Evolutionary conservation across 1,140 invertebrate genomes (phyloP), one percentile per base, ranked within the genome.

Genomic region (Drosophila orosa): DNA sequence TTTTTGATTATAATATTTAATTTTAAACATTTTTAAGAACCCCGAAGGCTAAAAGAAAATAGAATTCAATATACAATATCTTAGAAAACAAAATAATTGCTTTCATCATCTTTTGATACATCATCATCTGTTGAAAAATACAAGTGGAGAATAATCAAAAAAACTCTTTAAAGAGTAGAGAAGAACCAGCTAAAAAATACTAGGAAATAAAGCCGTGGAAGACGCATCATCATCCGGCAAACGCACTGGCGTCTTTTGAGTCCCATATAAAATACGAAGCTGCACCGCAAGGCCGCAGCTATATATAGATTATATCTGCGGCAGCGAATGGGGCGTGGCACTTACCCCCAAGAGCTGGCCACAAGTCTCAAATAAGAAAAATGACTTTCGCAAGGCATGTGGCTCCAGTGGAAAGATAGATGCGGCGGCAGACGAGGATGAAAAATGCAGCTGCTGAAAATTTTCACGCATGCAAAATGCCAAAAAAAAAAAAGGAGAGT

Each of bases 281-380:
- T 44, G 27, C 40, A 63, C 37, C 44, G 52, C 55, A 35, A 35
- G 33, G n/a, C 29, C 45, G 52, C 54, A 45, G 19, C 37, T 77
- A 22, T 61, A 59, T 42, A 57, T 25, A 25, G 45, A 27, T 25
- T 35, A 35, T 40, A 47, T 22, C 40, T n/a, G 27, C 3, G 42
- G 33, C n/a, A 12, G 15, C n/a, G 24, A 27, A 13, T 37, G 31
- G 58, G 44, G 37, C 47, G 69, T 25, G 15, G n/a, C n/a, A 40
- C 27, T 7, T 37, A 71, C 59, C 24, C 31, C 19, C 25, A 15
- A 24, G 50, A 63, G 50, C 58, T 74, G n/a, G 71, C 71, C 71
- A 42, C 73, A 77, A 69, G 63, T 77, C 60, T 76, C 56, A 63
- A 78, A 69, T 63, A 78, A 78, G 74, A 63, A 78, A 78, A 71